Base-by-base conservation (phyloP, 2,888 invertebrate genomes). In the Penaeus monodon region DNA sequence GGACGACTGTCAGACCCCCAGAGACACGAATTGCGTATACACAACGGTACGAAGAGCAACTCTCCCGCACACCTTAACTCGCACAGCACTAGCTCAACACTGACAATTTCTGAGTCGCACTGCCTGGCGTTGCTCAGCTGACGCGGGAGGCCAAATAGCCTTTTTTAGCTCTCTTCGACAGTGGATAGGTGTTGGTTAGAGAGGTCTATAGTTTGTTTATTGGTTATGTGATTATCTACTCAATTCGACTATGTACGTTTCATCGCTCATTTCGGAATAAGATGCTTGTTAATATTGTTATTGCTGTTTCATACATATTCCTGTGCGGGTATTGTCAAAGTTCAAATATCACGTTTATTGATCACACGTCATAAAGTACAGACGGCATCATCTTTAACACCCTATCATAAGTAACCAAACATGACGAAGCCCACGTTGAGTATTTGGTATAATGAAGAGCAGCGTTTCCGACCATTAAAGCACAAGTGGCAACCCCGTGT, bases 121-220 rank as follows among this genome's bases (percentile, higher is more conserved):
- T 24, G 77, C 77, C 77, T 57, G 49, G 77, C 77, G 77, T 57
- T n/a, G 77, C 77, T 63, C 77, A 77, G 77, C 77, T 77, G 77
- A 77, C 49, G 27, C 57, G 77, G 27, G 77, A 49, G 57, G 22
- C 77, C 77, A 77, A 49, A 27, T 77, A 27, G 57, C 10, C 33
- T 0, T 77, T 76, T 77, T 77, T n/a, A 12, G 4, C 57, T 12
- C 14, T 57, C 17, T 57, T 12, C 14, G 57, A 17, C 3, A 57
- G 10, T 57, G 57, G 14, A 17, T 12, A 14, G 14, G 57, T 0
- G 12, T 14, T 14, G 8, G 57, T 57, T 57, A 17, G 1, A 14
- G 17, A 57, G 57, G 17, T 12, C 0, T 57, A 14, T 57, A 17
- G 2, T 57, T 57, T 12, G 14, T 57, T 12, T 1, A 14, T 12